A percentile compares a stretch with the other conserved stretches of the same genome.
Evolutionary conservation across 1,140 invertebrate genomes (phyloP).

Genomic region (Aphaenogaster ashmeadi): DNA sequence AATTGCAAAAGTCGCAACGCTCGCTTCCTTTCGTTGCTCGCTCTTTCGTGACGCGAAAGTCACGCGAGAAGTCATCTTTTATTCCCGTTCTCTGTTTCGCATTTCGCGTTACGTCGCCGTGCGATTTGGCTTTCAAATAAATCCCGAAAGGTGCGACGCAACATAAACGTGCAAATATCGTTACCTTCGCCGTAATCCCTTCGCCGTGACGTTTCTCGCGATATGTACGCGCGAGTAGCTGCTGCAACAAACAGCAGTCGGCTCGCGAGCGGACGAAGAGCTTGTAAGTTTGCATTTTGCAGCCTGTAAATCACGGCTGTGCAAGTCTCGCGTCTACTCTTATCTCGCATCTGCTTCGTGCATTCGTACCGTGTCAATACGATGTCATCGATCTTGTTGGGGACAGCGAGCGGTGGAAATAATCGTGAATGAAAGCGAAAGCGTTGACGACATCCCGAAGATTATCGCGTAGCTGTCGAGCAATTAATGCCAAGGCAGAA

Average conservation of each 20-base stretch:
- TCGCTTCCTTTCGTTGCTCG: neutral
- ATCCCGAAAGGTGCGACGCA: neutral
- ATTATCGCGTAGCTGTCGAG: neutral
- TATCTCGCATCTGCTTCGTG: slow-evolving; percentile 2
- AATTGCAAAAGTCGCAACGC: slow-evolving; percentile 9
- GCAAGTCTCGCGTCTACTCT: neutral
- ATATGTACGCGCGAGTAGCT: neutral
- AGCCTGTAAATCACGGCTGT: neutral
- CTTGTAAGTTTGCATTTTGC: slow-evolving; percentile 16
- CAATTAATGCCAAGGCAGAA: slow-evolving; percentile 1
- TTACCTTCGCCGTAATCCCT: slow-evolving; percentile 14
- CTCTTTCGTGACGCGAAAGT: neutral
- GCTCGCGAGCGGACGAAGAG: neutral
- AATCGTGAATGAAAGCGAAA: neutral
- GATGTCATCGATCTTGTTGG: neutral
- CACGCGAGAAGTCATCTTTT: slow-evolving; percentile 29
- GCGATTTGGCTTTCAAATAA: slow-evolving; percentile 42
- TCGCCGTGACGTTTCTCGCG: neutral
- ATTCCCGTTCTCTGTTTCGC: slow-evolving; percentile 14
- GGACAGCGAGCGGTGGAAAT: neutral
- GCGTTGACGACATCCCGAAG: neutral
- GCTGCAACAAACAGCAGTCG: neutral
- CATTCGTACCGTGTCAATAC: neutral
- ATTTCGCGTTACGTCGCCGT: neutral
- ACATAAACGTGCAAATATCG: slow-evolving; percentile 5